Base-by-base conservation (phyloP, 2,888 invertebrate genomes). In the Heliothis peltigera region DNA sequence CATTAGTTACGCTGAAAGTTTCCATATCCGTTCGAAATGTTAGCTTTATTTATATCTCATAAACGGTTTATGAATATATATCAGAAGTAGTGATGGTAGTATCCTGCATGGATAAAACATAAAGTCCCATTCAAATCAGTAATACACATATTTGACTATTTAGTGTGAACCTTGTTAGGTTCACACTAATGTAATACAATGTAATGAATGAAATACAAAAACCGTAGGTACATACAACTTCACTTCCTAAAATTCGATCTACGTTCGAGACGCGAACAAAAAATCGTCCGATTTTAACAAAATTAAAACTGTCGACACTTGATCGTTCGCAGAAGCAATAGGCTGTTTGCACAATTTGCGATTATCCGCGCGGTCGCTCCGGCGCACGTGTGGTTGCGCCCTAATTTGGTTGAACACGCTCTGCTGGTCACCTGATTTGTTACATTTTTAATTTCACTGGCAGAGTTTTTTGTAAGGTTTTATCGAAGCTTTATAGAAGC, bases 311-410 rank as follows among this genome's bases (percentile, higher is more conserved):
- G 70, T 79, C 77, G 77, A 72, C 81, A 80, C 81, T 80, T 70
- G 81, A 80, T 80, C 79, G 32, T 70, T 54, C 64, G 47, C 18
- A 57, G 65, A 56, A 63, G 48, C 54, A 43, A 68, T 46, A 66
- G 81, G 82, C 67, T 77, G 82, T 81, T 77, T 82, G 82, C 81
- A 82, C 81, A 81, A 81, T 81, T 81, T 80, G 72, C 80, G 82
- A 81, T 81, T 81, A 77, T 68, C 47, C 80, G 82, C 79, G 44
- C 61, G 70, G 65, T 67, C 71, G 70, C 68, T 72, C 72, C 21
- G 44, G 46, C 80, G 75, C 79, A 74, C 77, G 82, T 80, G 79
- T 77, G 82, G 69, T 69, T 72, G 72, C 77, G 62, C 68, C 59
- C 67, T 81, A 82, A 82, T 75, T 75, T 64, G 66, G 59, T 66